Percentiles rank a stretch among this genome's conserved stretches.
phyloP scores from a whole-genome alignment of 35 echinoderm and acorn worm genomes.

The Apostichopus californicus region DNA sequence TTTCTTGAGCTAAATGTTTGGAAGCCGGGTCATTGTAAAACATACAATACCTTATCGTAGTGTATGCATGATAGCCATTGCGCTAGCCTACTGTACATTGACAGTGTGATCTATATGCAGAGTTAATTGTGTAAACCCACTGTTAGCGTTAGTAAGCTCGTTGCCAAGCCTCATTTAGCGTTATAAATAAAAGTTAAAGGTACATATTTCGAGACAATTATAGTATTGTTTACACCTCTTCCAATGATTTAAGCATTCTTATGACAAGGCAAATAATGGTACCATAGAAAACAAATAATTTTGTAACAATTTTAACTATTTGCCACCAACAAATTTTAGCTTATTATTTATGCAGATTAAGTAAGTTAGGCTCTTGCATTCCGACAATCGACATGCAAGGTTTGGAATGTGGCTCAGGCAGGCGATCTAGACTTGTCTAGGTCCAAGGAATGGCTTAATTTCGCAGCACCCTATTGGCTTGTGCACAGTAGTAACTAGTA shows the following conservation, averaged over 20 bases:
- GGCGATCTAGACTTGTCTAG: too few species aligned
- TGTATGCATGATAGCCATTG: neutral
- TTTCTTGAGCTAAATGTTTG: neutral
- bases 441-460: too few species aligned
- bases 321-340: neutral
- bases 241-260: neutral
- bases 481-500: too few species aligned
- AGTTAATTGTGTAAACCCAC: neutral
- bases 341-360: conserved; percentile 39
- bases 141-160: neutral
- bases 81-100: conserved; percentile 7
- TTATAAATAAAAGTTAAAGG: neutral
- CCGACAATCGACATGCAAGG: conserved; percentile 44
- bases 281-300: too few species aligned
- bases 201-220: neutral
- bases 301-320: too few species aligned
- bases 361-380: neutral
- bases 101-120: neutral
- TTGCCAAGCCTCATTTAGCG: neutral
- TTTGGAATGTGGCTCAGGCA: conserved; percentile 14
- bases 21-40: neutral
- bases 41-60: neutral
- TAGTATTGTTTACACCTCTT: too few species aligned
- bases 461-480: too few species aligned
- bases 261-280: neutral